Conservation (phyloP, 2,113 vertebrate species). For the Sander lucioperca region DNA sequence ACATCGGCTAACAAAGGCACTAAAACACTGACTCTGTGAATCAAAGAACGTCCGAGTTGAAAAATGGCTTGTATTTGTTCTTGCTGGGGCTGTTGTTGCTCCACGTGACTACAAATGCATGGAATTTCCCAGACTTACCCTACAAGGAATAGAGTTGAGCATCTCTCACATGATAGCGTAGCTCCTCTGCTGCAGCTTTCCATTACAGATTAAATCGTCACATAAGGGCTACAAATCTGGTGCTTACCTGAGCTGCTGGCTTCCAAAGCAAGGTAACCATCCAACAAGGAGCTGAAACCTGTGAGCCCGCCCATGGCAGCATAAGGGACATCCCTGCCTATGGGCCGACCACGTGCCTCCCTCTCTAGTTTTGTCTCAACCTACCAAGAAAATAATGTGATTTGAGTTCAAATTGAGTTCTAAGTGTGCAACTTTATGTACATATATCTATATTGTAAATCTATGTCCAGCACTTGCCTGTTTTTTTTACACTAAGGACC, state of each 20-base stretch:
- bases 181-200: not conserved
- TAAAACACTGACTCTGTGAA: not conserved
- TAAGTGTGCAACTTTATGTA: not conserved
- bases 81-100: not conserved
- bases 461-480: not conserved
- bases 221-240: not conserved
- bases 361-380: slow-evolving; percentile 91
- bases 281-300: slow-evolving; percentile 91
- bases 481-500: not conserved
- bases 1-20: not conserved
- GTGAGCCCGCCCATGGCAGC: slow-evolving; percentile 93
- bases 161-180: not conserved
- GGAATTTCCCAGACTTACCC: not conserved
- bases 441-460: not conserved
- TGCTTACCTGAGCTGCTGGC: slow-evolving; percentile 84
- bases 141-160: not conserved
- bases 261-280: slow-evolving; percentile 90
- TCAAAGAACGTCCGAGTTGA: not conserved
- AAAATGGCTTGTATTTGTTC: not conserved
- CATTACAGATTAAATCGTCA: not conserved
- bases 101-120: not conserved
- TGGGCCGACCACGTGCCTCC: slow-evolving; percentile 85
- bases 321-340: slow-evolving; percentile 89
- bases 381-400: slow-evolving; percentile 34
- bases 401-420: not conserved